Conservation (phyloP, 2,113 vertebrate genomes). For the Rhinoderma darwinii region DNA sequence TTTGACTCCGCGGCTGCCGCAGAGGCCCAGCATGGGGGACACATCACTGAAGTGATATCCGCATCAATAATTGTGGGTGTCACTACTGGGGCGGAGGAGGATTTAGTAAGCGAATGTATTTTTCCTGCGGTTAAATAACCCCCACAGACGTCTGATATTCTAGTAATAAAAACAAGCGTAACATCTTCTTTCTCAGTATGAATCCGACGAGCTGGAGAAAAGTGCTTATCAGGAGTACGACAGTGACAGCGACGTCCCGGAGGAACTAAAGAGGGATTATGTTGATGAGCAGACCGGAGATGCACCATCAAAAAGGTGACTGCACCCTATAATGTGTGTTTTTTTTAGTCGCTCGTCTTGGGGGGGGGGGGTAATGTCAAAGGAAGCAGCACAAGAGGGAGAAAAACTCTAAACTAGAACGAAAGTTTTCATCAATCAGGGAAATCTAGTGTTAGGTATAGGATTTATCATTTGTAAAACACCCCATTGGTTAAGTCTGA, state of each 20-base stretch:
- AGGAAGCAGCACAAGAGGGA: too few relatives aligned
- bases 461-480: too few relatives aligned
- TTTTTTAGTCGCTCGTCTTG: too few relatives aligned
- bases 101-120: background rate
- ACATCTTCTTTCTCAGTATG: conserved; percentile 77
- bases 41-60: background rate
- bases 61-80: background rate
- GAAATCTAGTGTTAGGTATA: too few relatives aligned
- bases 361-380: too few relatives aligned
- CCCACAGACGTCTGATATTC: background rate
- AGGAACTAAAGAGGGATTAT: conserved; percentile 95
- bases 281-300: conserved; percentile 98
- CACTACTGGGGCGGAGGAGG: background rate
- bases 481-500: too few relatives aligned
- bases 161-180: background rate
- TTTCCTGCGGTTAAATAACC: background rate
- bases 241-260: conserved; percentile 95
- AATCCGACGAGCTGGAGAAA: conserved; percentile 97
- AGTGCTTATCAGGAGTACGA: conserved; percentile 95
- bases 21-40: background rate
- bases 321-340: background rate
- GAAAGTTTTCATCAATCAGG: too few relatives aligned
- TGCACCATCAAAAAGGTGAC: conserved; percentile 87
- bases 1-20: background rate
- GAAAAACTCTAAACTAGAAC: too few relatives aligned